Percentiles rank a stretch among this genome's conserved stretches.
Conservation (phyloP, 2,888 invertebrate species). For the Andrena praecox region DNA sequence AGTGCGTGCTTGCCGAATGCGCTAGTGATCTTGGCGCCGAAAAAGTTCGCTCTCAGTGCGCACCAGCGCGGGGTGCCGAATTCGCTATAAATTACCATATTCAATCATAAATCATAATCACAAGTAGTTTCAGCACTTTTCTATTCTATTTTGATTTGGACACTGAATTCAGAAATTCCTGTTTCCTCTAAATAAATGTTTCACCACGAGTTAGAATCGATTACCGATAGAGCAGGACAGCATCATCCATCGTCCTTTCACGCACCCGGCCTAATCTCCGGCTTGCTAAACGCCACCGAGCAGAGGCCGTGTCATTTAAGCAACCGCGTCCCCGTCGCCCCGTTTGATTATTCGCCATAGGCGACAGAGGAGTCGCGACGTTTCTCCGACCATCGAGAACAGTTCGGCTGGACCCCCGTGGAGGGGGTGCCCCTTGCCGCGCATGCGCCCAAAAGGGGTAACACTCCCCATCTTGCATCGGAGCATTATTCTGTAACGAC, state of each 20-base stretch:
- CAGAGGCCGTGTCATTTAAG: background rate
- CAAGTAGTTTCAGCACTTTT: too few relatives aligned
- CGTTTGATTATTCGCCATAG: slow-evolving; percentile 50
- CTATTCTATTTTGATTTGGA: too few relatives aligned
- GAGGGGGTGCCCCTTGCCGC: slow-evolving; percentile 53
- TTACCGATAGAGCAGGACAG: background rate
- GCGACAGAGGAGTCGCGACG: slow-evolving; percentile 31
- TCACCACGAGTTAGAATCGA: background rate
- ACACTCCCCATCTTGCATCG: slow-evolving; percentile 71
- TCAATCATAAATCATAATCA: too few relatives aligned
- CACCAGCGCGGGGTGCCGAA: too few relatives aligned
- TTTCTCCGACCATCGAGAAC: slow-evolving; percentile 28
- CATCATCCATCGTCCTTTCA: background rate
- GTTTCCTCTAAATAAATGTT: too few relatives aligned
- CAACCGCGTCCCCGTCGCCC: background rate
- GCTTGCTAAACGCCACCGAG: background rate
- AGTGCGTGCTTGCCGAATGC: too few relatives aligned
- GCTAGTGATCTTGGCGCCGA: too few relatives aligned
- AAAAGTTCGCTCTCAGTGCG: too few relatives aligned
- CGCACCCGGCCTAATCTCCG: background rate
- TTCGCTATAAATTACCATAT: too few relatives aligned
- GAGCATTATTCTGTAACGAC: slow-evolving; percentile 78
- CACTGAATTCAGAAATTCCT: too few relatives aligned
- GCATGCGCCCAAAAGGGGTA: slow-evolving; percentile 76
- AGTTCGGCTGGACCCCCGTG: slow-evolving; percentile 14